Conservation (phyloP, 2,113 vertebrate species). For the Amia ocellicauda region DNA sequence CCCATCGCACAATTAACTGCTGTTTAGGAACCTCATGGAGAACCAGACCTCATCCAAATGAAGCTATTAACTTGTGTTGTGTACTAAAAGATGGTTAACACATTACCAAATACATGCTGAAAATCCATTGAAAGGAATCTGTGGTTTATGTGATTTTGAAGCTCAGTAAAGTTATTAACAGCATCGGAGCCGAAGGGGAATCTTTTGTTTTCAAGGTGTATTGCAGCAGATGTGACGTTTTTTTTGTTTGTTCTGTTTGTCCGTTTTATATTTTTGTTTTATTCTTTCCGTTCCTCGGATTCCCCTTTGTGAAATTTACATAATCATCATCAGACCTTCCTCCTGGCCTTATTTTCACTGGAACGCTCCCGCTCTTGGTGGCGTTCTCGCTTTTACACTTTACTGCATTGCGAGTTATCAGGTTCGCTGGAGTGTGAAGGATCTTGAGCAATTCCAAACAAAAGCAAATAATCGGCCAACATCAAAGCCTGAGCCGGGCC, state of each 20-base stretch:
- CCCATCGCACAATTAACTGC: neutral
- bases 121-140: no score
- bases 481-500: conserved; percentile 44
- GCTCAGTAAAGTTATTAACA: no score
- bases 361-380: conserved; percentile 20
- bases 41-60: neutral
- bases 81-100: neutral
- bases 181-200: no score
- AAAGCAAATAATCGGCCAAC: conserved; percentile 43
- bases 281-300: conserved; percentile 17
- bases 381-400: conserved; percentile 54
- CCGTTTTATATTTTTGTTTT: conserved; percentile 20
- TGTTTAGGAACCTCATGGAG: no score
- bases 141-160: no score
- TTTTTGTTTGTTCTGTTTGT: conserved; percentile 25
- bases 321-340: neutral
- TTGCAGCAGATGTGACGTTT: neutral
- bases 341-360: conserved; percentile 20
- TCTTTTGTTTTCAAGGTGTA: neutral
- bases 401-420: conserved; percentile 49
- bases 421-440: conserved; percentile 52
- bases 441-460: conserved; percentile 51
- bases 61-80: neutral
- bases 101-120: neutral
- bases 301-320: conserved; percentile 9